Conservation (phyloP, 2,113 vertebrate genomes). For the Amblyopsis rosae region DNA sequence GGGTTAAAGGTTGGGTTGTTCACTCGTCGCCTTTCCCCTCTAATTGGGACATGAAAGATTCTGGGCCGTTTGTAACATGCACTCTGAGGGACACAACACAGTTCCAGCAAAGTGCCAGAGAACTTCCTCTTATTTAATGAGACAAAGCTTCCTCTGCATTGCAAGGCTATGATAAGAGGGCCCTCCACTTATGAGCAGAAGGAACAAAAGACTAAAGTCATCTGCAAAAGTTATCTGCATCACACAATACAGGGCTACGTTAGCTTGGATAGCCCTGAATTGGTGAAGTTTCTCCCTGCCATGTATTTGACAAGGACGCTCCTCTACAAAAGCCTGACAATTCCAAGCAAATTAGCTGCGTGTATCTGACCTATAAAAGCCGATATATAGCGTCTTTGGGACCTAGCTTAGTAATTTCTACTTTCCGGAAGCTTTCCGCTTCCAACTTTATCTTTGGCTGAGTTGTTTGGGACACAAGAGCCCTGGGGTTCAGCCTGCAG, state of each 20-base stretch:
- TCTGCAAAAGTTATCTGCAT: constrained; percentile 20
- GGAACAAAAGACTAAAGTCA: constrained; percentile 55
- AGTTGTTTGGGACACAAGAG: constrained; percentile 69
- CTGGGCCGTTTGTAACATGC: constrained; percentile 51
- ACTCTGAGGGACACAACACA: constrained; percentile 60
- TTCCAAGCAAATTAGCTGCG: constrained; percentile 26
- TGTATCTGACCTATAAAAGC: no score
- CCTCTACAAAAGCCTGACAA: constrained; percentile 46
- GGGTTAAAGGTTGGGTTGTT: constrained; percentile 69
- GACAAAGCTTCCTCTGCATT: constrained; percentile 65
- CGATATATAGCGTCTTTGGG: no score
- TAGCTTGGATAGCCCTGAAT: constrained; percentile 34
- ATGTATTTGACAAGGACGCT: constrained; percentile 25
- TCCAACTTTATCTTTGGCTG: constrained; percentile 55
- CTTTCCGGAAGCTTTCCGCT: constrained; percentile 45
- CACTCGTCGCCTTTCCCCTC: constrained; percentile 66
- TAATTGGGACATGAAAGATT: constrained; percentile 78
- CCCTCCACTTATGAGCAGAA: constrained; percentile 57
- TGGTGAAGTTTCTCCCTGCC: constrained; percentile 40
- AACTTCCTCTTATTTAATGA: constrained; percentile 74
- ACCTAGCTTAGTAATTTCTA: no score
- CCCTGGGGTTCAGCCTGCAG: constrained; percentile 55
- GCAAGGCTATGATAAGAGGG: constrained; percentile 53
- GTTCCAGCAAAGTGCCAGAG: constrained; percentile 49
- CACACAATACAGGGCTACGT: constrained; percentile 37